Conservation (phyloP, 2,888 invertebrate species). For the Tupiocoris notatus region DNA sequence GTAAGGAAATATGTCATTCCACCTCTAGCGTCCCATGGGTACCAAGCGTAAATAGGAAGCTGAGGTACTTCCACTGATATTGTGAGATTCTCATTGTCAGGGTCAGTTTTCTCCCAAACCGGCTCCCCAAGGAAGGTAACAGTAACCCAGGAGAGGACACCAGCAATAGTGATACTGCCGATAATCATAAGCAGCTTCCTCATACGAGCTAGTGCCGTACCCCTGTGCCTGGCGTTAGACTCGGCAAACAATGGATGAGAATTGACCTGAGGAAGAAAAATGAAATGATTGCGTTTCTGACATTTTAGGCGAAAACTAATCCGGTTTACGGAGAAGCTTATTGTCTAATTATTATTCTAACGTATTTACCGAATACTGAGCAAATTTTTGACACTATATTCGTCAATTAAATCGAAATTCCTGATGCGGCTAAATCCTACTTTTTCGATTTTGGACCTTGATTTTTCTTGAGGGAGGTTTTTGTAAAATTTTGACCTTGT, state of each 20-base stretch:
- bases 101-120: conserved; percentile 64
- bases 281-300: background rate
- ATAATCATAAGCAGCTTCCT: conserved; percentile 69
- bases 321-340: too few species aligned
- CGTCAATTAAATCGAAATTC: too few species aligned
- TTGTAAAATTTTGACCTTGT: too few species aligned
- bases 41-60: conserved; percentile 72
- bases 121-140: conserved; percentile 80
- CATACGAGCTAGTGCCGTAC: conserved; percentile 72
- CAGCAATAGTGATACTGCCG: conserved; percentile 61
- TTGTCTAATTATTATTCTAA: too few species aligned
- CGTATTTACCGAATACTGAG: too few species aligned
- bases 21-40: conserved; percentile 72
- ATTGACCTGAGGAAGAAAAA: conserved; percentile 60
- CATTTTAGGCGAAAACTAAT: too few species aligned
- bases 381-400: too few species aligned
- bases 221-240: conserved; percentile 70
- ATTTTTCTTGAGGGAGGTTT: too few species aligned
- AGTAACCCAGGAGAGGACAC: conserved; percentile 70
- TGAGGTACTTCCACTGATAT: conserved; percentile 68
- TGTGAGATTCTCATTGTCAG: conserved; percentile 69
- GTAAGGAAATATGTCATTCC: conserved; percentile 68
- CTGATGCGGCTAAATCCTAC: too few species aligned
- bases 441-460: too few species aligned
- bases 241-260: conserved; percentile 81